Evolutionary conservation across 2,888 invertebrate genomes (phyloP).

Genomic region (Platycnemis pennipes): DNA sequence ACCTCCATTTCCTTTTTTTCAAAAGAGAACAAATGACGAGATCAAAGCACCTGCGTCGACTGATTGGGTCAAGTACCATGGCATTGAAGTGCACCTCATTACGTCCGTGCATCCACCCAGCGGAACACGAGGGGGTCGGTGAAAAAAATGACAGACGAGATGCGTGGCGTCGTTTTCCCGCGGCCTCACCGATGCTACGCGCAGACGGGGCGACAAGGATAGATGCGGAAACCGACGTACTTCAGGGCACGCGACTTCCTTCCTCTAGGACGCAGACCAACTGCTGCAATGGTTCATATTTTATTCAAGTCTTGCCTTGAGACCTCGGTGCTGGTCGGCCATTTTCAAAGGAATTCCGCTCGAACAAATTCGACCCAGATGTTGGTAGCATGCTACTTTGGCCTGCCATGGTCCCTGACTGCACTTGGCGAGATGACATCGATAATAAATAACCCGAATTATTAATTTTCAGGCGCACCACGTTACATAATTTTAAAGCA

Average conservation of each 20-base stretch:
- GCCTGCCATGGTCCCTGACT: not conserved
- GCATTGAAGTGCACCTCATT: slow-evolving; percentile 31
- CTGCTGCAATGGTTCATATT: not conserved
- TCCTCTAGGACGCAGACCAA: not conserved
- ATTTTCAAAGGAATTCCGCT: not conserved
- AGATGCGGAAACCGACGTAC: not conserved
- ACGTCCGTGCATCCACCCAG: not conserved
- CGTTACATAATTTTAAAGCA: not conserved
- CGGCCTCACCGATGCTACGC: not conserved
- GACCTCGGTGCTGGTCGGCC: not conserved
- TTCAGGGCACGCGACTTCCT: not conserved
- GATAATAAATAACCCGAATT: no score
- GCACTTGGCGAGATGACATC: not conserved
- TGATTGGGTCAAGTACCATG: slow-evolving; percentile 29
- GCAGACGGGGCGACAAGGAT: not conserved
- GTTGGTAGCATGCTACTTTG: not conserved
- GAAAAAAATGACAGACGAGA: not conserved
- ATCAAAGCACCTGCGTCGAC: slow-evolving; percentile 22
- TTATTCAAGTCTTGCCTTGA: not conserved
- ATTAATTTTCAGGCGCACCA: no score
- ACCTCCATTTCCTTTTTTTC: not conserved
- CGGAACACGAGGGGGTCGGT: not conserved
- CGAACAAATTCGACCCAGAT: not conserved
- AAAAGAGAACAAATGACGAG: not conserved
- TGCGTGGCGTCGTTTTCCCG: not conserved